Conservation (phyloP, 2,113 vertebrate species). For the Oreochromis spilurus region DNA sequence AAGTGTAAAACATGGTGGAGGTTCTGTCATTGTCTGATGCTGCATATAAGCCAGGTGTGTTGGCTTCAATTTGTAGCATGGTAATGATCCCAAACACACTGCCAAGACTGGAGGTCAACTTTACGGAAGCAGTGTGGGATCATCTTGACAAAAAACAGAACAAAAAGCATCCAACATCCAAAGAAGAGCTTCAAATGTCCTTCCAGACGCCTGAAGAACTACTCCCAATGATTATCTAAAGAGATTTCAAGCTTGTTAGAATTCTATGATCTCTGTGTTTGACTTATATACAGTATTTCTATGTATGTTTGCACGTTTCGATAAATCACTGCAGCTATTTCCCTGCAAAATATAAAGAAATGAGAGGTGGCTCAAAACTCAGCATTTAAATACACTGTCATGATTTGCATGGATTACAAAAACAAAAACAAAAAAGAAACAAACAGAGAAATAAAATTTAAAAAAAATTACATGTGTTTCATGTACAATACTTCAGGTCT, state of each 20-base stretch:
- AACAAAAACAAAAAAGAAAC: not conserved
- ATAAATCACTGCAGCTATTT: not conserved
- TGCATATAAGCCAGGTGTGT: not conserved
- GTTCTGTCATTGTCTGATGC: not conserved
- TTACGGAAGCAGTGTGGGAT: not conserved
- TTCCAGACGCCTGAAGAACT: not conserved
- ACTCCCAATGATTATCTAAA: not conserved
- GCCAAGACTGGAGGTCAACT: not conserved
- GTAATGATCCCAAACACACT: not conserved
- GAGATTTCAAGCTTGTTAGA: not conserved
- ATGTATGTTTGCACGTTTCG: not conserved
- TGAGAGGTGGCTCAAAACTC: not conserved
- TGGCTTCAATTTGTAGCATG: not conserved
- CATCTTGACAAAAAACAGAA: not conserved
- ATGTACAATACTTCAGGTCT: not conserved
- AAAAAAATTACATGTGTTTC: not conserved
- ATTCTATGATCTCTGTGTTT: not conserved
- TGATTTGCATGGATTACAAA: conserved; percentile 2
- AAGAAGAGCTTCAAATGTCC: not conserved
- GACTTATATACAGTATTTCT: not conserved
- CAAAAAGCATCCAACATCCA: not conserved
- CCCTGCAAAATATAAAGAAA: not conserved
- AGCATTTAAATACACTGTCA: not conserved
- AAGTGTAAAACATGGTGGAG: not conserved
- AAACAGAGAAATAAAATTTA: not conserved